Base-by-base conservation (phyloP, 1,140 invertebrate species). In the Megalopta genalis region DNA sequence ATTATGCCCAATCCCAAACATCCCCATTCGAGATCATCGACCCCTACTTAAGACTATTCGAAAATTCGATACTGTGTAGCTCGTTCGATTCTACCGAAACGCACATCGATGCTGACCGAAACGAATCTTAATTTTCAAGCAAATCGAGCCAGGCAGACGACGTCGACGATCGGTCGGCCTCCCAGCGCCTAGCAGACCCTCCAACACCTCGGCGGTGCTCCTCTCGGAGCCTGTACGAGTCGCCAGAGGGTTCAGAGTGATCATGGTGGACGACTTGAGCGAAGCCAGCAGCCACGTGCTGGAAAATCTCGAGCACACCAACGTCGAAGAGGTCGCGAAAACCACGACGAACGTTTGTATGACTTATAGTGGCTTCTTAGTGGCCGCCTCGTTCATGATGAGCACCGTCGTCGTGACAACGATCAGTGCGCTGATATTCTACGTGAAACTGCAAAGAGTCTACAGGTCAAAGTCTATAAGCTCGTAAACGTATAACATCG, bases 221-320 rank as follows among this genome's bases (percentile, higher is more conserved):
- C 65, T 93, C 23, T 93, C 93, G 23, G 94, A 95, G 57, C 93
- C 94, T 0, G 92, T 95, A 0, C 94, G 93, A 42, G 93, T 96
- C 73, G 93, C 93, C 27, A 95, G 95, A 83, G 93, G 94, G 27
- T 93, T 95, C 70, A 93, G 94, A 80, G 95, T 96, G 2, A 94
- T 96, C n/a, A 94, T 95, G 87, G 94, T 95, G 16, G 95, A 96
- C 80, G 95, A 96, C 83, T 88, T 96, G 25, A 92, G 92, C 64
- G 68, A 89, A 37, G 89, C 88, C 0, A 86, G 88, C 8, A 90
- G 72, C 23, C 80, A 90, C 37, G 69, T 88, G 0, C 60, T 92
- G 9, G 86, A 90, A 7, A 88, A 88, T 4, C 81, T 92, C 39
- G 89, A 88, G 23, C 87, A 90, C 57, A 80, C 71, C 0, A 86